phyloP scores from a whole-genome alignment of 1,140 invertebrate species.

The Odontomachus brunneus region DNA sequence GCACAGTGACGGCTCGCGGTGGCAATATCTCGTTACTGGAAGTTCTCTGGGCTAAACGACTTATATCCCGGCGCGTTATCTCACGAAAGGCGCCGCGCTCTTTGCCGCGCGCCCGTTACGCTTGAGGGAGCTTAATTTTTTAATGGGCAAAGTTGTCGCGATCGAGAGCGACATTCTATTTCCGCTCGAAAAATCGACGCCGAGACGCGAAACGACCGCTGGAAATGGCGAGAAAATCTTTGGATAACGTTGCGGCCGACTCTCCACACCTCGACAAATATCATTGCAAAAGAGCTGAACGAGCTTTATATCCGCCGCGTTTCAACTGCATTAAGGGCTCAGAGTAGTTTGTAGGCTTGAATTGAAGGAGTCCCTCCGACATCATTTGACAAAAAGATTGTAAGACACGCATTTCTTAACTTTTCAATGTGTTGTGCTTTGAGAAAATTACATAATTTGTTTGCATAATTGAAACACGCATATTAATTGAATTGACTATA shows the following conservation, averaged over 20 bases:
- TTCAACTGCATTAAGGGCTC: no score
- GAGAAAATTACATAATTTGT: no score
- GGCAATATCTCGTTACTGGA: constrained; percentile 25
- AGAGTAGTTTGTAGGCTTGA: no score
- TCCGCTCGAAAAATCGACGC: constrained; percentile 4
- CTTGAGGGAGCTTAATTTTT: constrained; percentile 49
- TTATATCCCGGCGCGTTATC: constrained; percentile 36
- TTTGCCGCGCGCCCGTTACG: constrained; percentile 23
- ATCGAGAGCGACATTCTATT: constrained; percentile 48
- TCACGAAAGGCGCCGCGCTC: constrained; percentile 21
- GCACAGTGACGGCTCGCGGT: not conserved
- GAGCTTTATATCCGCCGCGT: constrained; percentile 19
- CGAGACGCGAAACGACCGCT: not conserved
- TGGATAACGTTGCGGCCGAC: not conserved
- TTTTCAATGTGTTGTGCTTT: no score
- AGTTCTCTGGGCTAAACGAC: constrained; percentile 32
- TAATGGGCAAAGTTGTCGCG: constrained; percentile 31
- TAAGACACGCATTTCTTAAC: no score
- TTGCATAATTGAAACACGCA: no score
- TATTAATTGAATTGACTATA: no score
- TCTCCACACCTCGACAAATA: no score
- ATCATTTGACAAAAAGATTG: no score
- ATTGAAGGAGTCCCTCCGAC: no score
- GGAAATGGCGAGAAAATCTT: constrained; percentile 17
- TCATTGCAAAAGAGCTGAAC: not conserved